Base-by-base conservation (phyloP, 2,797 vertebrate species). In the Danio tinwini region DNA sequence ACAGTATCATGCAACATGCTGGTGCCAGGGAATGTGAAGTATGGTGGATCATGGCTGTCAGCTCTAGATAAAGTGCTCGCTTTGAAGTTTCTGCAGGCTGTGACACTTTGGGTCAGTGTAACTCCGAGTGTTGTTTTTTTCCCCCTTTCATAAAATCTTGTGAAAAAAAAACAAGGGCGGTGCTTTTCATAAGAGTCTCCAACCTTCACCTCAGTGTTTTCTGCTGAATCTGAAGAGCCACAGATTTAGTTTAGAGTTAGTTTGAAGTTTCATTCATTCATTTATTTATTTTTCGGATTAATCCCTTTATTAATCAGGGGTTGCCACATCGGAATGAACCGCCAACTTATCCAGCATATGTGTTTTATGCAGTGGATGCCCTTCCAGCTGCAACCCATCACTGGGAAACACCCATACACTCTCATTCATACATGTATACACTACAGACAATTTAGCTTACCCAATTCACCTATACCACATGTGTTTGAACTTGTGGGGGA, bases 121-220 rank as follows among this genome's bases (percentile, higher is more conserved):
- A 29, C 5, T 76, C 29, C 13, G 56, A 73, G 16, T 70, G 67
- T 44, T 61, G n/a, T n/a, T 7, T 76, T 65, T 29, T 3, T n/a
- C n/a, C 62, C 45, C 7, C 9, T 71, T 78, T 55, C 64, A 70
- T 76, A 58, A 78, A 45, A 52, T 74, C 16, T 68, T 73, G 16
- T 45, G 29, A 29, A 29, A 29, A 64, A 64, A 50, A 63, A 64
- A 76, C 49, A 39, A 65, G 64, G 63, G 64, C 45, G 21, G 56
- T 67, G 44, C 70, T 74, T 78, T 79, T 55, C 64, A 59, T 74
- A 69, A 55, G 74, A 85, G 47, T 74, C 6, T 67, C 16, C 9
- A 47, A 74, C 39, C 42, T 63, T 52, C 74, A 17, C 13, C n/a
- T 65, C 61, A 74, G 10, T 78, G 50, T 81, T 42, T 53, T 21